Conservation (phyloP, 2,113 vertebrate species). For the Upupa epops region DNA sequence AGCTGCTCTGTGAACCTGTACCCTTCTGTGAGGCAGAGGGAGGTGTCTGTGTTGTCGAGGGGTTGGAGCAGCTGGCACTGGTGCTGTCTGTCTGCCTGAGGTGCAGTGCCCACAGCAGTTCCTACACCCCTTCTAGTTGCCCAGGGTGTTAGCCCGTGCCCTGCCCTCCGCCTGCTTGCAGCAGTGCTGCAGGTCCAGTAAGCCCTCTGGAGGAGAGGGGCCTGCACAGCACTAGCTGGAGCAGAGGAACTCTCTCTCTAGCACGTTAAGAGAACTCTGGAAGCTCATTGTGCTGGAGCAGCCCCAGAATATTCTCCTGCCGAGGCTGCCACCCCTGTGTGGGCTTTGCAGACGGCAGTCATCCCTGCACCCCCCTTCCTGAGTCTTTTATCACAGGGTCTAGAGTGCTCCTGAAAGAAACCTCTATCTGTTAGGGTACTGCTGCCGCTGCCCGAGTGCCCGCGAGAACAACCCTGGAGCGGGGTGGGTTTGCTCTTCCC, state of each 20-base stretch:
- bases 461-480: neutral
- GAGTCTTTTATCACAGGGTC: neutral
- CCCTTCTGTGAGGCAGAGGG: neutral
- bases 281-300: neutral
- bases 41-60: neutral
- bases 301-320: neutral
- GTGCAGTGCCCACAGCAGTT: neutral
- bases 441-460: too few species aligned
- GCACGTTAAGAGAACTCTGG: neutral
- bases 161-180: neutral
- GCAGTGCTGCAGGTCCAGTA: neutral
- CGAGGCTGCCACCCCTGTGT: fast-evolving
- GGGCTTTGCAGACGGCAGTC: neutral
- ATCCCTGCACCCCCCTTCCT: neutral
- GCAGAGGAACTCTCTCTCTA: neutral
- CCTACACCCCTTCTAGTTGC: neutral
- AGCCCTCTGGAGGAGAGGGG: neutral
- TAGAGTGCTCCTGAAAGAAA: neutral
- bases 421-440: neutral
- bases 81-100: neutral
- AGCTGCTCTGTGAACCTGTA: neutral
- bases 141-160: neutral
- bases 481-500: neutral
- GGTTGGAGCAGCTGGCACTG: too few species aligned
- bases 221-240: neutral